phyloP scores from a whole-genome alignment of 2,797 vertebrate species.

The Chiroxiphia lanceolata region DNA sequence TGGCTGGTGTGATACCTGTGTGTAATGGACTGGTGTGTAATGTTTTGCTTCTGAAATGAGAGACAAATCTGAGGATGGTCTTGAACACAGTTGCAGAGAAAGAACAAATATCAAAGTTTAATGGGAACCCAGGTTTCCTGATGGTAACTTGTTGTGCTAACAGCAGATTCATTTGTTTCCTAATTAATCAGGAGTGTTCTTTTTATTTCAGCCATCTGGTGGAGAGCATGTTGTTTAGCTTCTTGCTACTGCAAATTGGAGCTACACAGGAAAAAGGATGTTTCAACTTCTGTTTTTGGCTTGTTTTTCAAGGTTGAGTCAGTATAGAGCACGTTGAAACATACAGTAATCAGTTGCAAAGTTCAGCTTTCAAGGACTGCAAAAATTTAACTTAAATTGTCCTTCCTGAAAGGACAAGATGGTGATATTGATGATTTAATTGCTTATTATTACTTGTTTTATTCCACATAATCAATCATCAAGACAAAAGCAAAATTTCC shows the following conservation, averaged over 20 bases:
- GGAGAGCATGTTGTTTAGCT: conserved; percentile 72
- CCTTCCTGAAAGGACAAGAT: background rate
- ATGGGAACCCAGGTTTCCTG: conserved; percentile 41
- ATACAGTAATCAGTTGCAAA: conserved; percentile 9
- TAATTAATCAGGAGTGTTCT: conserved; percentile 74
- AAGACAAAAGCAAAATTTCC: background rate
- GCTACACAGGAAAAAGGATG: conserved; percentile 66
- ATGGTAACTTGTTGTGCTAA: conserved; percentile 72
- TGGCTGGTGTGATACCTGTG: background rate
- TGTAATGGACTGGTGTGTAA: background rate
- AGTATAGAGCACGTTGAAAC: conserved; percentile 31
- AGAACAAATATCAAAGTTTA: conserved; percentile 23
- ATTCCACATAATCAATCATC: conserved; percentile 14
- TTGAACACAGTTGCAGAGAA: background rate
- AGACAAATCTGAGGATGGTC: background rate
- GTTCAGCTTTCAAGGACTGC: conserved; percentile 5
- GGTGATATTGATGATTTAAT: background rate
- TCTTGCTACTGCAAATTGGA: conserved; percentile 65
- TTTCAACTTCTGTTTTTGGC: conserved; percentile 69
- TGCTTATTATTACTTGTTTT: conserved; percentile 20
- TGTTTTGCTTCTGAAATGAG: background rate
- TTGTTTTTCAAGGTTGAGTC: conserved; percentile 58
- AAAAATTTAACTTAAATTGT: background rate
- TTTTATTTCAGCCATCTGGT: conserved; percentile 76
- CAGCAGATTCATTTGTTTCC: conserved; percentile 74